Evolutionary conservation across 2,113 vertebrate genomes (phyloP).

Genomic region (Pelodiscus sinensis): DNA sequence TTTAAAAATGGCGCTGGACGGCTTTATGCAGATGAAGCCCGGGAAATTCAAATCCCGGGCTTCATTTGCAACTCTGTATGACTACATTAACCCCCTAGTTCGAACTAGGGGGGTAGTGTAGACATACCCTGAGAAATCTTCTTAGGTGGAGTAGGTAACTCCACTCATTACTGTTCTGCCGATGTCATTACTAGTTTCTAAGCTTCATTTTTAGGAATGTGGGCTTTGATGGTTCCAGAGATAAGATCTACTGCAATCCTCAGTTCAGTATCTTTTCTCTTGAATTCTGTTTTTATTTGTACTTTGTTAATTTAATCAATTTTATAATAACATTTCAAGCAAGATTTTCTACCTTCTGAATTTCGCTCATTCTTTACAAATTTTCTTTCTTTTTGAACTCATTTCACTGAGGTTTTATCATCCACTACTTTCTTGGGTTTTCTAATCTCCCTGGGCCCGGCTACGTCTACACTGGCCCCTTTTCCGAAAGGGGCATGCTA

Average conservation of each 20-base stretch:
- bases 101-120: too few relatives aligned
- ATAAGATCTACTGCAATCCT: not conserved
- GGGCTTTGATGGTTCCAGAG: not conserved
- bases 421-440: not conserved
- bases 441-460: not conserved
- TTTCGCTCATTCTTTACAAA: not conserved
- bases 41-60: too few relatives aligned
- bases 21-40: too few relatives aligned
- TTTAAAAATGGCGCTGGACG: too few relatives aligned
- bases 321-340: not conserved
- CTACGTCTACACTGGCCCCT: too few relatives aligned
- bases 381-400: not conserved
- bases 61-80: too few relatives aligned
- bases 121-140: too few relatives aligned
- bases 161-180: too few relatives aligned
- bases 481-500: too few relatives aligned
- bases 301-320: not conserved
- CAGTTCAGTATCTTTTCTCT: not conserved
- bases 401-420: accelerated
- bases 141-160: too few relatives aligned
- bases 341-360: not conserved
- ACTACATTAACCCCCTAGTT: too few relatives aligned
- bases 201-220: conserved; percentile 31
- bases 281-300: not conserved
- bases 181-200: not conserved